Percentiles rank a stretch among this genome's conserved stretches.
Evolutionary conservation across 2,888 invertebrate species (phyloP).

Genomic region (Eugnorisma glareosa): DNA sequence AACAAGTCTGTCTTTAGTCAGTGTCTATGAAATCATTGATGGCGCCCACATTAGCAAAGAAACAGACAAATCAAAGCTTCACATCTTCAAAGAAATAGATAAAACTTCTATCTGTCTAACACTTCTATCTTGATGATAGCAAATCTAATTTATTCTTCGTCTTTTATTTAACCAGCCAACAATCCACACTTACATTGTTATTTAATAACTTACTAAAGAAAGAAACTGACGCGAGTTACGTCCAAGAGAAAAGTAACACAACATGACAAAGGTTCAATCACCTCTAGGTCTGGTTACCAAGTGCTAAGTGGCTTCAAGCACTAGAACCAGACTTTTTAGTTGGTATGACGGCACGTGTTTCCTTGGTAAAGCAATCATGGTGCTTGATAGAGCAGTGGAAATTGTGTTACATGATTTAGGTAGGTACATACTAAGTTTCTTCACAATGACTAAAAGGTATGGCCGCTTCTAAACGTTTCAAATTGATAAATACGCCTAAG

Average conservation of each 20-base stretch:
- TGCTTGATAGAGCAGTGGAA: constrained; percentile 2
- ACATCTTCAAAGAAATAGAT: not conserved
- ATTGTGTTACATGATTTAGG: not conserved
- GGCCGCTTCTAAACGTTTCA: too few relatives aligned
- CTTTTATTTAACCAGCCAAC: not conserved
- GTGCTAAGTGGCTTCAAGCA: constrained; percentile 29
- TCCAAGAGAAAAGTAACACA: constrained; percentile 6
- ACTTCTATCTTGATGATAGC: not conserved
- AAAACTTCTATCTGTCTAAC: not conserved
- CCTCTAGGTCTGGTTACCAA: constrained; percentile 15
- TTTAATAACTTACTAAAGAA: not conserved
- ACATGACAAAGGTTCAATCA: constrained; percentile 28
- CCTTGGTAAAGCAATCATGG: constrained; percentile 41
- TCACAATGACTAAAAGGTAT: too few relatives aligned
- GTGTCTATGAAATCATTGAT: not conserved
- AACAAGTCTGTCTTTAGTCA: not conserved
- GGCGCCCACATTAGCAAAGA: not conserved
- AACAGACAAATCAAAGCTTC: not conserved
- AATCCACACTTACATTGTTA: not conserved
- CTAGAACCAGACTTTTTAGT: constrained; percentile 19
- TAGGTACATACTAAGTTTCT: not conserved
- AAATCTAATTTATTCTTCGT: not conserved
- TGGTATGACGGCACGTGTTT: constrained; percentile 27
- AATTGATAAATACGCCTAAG: too few relatives aligned
- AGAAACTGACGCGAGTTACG: not conserved